Conservation (phyloP, 2,113 vertebrate species). For the Odocoileus virginianus region DNA sequence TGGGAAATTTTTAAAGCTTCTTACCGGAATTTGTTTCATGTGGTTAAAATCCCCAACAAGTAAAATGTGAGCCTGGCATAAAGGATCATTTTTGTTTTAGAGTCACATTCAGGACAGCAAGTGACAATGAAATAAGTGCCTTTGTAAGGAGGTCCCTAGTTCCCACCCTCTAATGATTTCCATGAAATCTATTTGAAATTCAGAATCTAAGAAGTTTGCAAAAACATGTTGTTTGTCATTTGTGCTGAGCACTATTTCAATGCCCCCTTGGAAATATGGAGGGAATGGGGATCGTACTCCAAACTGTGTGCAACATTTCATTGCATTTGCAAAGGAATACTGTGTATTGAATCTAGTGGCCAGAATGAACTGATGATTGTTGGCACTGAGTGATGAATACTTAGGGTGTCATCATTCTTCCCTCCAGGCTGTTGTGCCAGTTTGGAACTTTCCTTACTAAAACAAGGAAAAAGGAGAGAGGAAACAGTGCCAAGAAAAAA, state of each 20-base stretch:
- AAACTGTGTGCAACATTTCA: background rate
- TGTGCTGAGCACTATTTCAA: background rate
- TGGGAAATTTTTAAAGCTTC: conserved; percentile 45
- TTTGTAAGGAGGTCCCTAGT: background rate
- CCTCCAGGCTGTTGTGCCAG: background rate
- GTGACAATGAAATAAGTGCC: background rate
- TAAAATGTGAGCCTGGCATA: conserved; percentile 37
- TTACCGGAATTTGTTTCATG: conserved; percentile 53
- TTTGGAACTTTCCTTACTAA: background rate
- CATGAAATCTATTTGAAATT: conserved; percentile 25
- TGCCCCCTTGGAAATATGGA: background rate
- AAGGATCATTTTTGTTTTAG: conserved; percentile 2
- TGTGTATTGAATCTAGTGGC: background rate
- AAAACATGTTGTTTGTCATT: background rate
- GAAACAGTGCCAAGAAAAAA: background rate
- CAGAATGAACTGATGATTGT: background rate
- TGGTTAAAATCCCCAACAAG: conserved; percentile 48
- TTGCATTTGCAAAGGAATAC: background rate
- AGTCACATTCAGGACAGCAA: background rate
- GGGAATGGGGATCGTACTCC: accelerated
- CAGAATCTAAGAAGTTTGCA: background rate
- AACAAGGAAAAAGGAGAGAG: background rate
- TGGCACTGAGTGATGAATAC: background rate
- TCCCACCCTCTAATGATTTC: background rate
- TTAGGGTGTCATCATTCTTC: accelerated